Conservation (phyloP, 2,797 vertebrate genomes). For the Gymnothorax javanicus region DNA sequence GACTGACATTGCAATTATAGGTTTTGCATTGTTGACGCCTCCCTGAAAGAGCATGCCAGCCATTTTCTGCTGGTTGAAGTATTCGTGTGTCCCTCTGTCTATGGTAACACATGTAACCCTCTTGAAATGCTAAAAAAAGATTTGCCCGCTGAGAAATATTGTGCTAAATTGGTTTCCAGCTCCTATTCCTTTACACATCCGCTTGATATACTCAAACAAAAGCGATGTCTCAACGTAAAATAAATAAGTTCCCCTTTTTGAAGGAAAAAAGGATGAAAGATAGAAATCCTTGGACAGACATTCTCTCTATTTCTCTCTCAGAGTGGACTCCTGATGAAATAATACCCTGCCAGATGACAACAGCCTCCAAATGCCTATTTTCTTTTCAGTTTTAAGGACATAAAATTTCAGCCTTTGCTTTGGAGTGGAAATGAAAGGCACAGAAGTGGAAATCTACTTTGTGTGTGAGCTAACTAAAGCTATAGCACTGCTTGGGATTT, state of each 20-base stretch:
- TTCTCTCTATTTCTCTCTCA: conserved; percentile 32
- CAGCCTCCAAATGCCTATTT: neutral
- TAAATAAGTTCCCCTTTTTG: conserved; percentile 4
- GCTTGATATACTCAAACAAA: conserved; percentile 34
- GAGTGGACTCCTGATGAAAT: conserved; percentile 38
- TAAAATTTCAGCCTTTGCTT: conserved; percentile 38
- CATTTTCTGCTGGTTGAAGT: conserved; percentile 55
- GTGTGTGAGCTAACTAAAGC: conserved; percentile 30
- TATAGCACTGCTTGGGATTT: conserved; percentile 20
- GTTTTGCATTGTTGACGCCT: conserved; percentile 73
- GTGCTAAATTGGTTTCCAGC: neutral
- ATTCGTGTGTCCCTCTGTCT: conserved; percentile 29
- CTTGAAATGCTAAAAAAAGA: conserved; percentile 47
- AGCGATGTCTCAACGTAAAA: conserved; percentile 18
- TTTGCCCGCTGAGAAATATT: neutral
- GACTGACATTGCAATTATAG: conserved; percentile 78
- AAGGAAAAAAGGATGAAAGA: conserved; percentile 18
- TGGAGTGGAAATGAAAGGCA: conserved; percentile 32
- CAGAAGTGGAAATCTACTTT: conserved; percentile 39
- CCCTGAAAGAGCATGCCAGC: conserved; percentile 59
- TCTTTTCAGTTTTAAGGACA: conserved; percentile 25
- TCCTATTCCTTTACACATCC: conserved; percentile 21
- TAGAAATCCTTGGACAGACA: conserved; percentile 40
- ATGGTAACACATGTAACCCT: conserved; percentile 42
- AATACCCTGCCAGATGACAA: conserved; percentile 31